phyloP scores from a whole-genome alignment of 2,113 vertebrate genomes.

The Daubentonia madagascariensis region DNA sequence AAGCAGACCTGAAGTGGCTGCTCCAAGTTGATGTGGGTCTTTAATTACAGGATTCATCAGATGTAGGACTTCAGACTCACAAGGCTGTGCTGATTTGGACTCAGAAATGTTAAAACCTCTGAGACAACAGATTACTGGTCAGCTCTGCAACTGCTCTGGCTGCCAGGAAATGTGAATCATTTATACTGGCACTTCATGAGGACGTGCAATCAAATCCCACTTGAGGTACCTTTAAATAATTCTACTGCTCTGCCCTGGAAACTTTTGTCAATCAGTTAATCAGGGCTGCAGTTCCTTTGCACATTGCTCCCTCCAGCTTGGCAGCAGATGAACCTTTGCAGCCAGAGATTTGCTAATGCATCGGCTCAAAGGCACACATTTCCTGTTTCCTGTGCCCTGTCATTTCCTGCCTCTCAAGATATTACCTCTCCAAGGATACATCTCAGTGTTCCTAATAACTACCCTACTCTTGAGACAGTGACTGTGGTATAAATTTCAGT shows the following conservation, averaged over 20 bases:
- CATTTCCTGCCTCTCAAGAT: conserved; percentile 68
- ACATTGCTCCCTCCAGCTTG: neutral
- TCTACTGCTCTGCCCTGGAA: conserved; percentile 39
- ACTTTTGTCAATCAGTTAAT: neutral
- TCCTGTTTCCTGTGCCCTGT: conserved; percentile 70
- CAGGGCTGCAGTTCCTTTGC: neutral
- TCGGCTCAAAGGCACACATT: conserved; percentile 48
- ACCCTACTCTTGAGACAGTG: conserved; percentile 56
- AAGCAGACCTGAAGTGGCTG: conserved; percentile 50
- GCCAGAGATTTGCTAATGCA: conserved; percentile 70
- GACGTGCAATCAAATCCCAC: conserved; percentile 56
- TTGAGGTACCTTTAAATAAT: conserved; percentile 56
- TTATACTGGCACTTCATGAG: conserved; percentile 51
- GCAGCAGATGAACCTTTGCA: conserved; percentile 17
- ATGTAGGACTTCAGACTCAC: neutral
- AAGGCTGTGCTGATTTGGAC: conserved; percentile 40
- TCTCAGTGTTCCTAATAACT: conserved; percentile 70
- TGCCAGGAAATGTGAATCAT: conserved; percentile 45
- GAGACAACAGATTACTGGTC: conserved; percentile 15
- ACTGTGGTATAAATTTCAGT: conserved; percentile 38
- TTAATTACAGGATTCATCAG: conserved; percentile 59
- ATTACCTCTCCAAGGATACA: conserved; percentile 58
- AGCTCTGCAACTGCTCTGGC: neutral
- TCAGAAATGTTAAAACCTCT: conserved; percentile 52
- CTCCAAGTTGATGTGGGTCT: conserved; percentile 52